A percentile compares a stretch with the other conserved stretches of the same genome.
phyloP scores from a whole-genome alignment of 1,140 invertebrate species.

The Drosophila mayri region DNA sequence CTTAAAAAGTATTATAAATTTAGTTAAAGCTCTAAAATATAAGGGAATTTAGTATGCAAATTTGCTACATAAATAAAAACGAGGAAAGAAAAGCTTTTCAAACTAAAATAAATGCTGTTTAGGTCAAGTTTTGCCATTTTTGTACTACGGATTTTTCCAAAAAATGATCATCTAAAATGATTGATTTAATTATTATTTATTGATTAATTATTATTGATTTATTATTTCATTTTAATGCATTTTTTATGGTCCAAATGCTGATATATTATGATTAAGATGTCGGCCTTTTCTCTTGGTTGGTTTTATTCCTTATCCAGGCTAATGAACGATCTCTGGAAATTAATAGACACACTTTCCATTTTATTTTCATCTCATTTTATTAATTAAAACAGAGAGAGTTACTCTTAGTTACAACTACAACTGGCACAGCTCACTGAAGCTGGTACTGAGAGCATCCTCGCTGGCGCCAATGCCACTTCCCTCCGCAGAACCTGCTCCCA shows the following conservation, averaged over 20 bases:
- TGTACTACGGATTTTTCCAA: too few species aligned
- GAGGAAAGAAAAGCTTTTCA: background rate
- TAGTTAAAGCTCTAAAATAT: background rate
- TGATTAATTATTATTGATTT: too few species aligned
- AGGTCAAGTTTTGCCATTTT: background rate
- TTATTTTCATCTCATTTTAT: background rate
- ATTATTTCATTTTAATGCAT: too few species aligned
- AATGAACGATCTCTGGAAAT: background rate
- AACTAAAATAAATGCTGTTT: background rate
- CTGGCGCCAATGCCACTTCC: conserved; percentile 24
- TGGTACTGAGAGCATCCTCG: conserved; percentile 57
- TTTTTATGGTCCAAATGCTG: background rate
- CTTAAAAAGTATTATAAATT: background rate
- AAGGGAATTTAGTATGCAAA: background rate
- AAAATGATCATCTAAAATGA: too few species aligned
- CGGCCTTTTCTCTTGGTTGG: too few species aligned
- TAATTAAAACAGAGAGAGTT: background rate
- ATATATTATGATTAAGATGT: too few species aligned
- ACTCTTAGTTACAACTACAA: conserved; percentile 7
- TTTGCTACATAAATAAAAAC: background rate
- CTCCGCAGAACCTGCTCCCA: conserved; percentile 2
- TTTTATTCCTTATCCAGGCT: too few species aligned
- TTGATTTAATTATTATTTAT: too few species aligned
- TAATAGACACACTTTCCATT: background rate
- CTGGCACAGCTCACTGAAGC: conserved; percentile 66